phyloP scores from a whole-genome alignment of 2,113 vertebrate species.

The Paramisgurnus dabryanus region DNA sequence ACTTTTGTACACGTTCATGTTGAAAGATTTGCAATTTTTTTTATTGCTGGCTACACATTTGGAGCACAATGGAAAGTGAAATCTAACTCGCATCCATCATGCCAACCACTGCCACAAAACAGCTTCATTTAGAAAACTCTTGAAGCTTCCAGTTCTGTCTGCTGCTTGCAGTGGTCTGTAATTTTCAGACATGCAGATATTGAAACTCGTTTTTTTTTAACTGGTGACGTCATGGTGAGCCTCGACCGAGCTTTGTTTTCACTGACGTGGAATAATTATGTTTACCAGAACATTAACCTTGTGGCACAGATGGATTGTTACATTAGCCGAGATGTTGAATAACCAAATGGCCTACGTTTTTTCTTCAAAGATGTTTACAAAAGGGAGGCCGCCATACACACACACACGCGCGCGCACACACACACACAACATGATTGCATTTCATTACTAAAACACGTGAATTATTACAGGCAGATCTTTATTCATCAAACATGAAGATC shows the following conservation, averaged over 20 bases:
- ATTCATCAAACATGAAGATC: too few species aligned
- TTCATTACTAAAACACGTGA: too few species aligned
- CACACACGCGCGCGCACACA: neutral
- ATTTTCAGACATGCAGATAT: slow-evolving; percentile 15
- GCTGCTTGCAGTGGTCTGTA: slow-evolving; percentile 9
- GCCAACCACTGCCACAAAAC: slow-evolving; percentile 16
- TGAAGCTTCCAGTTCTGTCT: neutral
- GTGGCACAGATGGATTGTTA: slow-evolving; percentile 32
- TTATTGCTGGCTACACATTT: slow-evolving; percentile 1
- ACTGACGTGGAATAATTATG: slow-evolving; percentile 23
- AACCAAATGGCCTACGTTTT: neutral
- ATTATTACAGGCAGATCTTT: too few species aligned
- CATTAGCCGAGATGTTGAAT: slow-evolving; percentile 17
- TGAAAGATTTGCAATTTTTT: neutral
- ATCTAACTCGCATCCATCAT: neutral
- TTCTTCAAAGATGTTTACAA: neutral
- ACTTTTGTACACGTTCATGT: slow-evolving; percentile 1
- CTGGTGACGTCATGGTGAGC: slow-evolving; percentile 5
- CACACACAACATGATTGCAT: neutral
- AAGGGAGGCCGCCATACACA: neutral
- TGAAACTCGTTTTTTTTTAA: neutral
- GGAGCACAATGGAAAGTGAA: slow-evolving; percentile 1
- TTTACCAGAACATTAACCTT: slow-evolving; percentile 27
- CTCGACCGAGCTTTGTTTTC: slow-evolving; percentile 12
- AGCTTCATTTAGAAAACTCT: slow-evolving; percentile 12